These are phyloP conservation scores for Zosterops pallidus DNA, from an alignment of 2,113 vertebrate genomes.

Conservation along the genomic window DNA sequence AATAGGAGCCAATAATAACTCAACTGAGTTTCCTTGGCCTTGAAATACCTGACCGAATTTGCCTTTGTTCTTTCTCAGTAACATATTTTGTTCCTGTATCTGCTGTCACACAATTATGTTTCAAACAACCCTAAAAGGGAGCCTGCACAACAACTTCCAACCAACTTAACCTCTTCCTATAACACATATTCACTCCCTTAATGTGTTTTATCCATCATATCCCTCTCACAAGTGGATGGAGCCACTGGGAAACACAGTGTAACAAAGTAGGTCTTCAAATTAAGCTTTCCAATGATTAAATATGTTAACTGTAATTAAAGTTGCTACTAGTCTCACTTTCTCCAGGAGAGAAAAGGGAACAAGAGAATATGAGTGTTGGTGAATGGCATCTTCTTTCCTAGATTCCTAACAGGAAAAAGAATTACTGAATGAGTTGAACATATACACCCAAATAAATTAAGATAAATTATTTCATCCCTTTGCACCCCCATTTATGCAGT, in stretches of 20 bases:
- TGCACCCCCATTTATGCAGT: neutral
- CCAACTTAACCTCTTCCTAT: neutral
- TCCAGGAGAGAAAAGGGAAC: neutral
- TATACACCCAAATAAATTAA: neutral
- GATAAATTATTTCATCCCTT: neutral
- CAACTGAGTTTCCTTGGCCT: constrained; percentile 42
- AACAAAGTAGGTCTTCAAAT: constrained; percentile 36
- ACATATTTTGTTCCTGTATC: neutral
- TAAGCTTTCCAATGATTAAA: constrained; percentile 23
- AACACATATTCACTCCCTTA: neutral
- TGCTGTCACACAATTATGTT: neutral
- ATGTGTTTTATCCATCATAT: neutral
- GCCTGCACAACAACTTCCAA: neutral
- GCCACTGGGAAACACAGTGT: neutral
- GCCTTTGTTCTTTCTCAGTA: constrained; percentile 42
- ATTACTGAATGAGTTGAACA: neutral
- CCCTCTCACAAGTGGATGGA: neutral
- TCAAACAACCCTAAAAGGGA: neutral
- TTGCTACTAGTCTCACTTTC: neutral
- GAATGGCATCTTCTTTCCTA: neutral
- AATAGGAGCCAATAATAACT: constrained; percentile 68
- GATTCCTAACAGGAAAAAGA: neutral
- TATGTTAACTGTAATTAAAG: constrained; percentile 51
- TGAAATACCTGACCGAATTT: constrained; percentile 36
- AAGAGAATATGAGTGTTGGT: neutral